Percentiles rank a stretch among this genome's conserved stretches.
phyloP scores from a whole-genome alignment of 1,140 invertebrate species.

The Platyscapa corneri region DNA sequence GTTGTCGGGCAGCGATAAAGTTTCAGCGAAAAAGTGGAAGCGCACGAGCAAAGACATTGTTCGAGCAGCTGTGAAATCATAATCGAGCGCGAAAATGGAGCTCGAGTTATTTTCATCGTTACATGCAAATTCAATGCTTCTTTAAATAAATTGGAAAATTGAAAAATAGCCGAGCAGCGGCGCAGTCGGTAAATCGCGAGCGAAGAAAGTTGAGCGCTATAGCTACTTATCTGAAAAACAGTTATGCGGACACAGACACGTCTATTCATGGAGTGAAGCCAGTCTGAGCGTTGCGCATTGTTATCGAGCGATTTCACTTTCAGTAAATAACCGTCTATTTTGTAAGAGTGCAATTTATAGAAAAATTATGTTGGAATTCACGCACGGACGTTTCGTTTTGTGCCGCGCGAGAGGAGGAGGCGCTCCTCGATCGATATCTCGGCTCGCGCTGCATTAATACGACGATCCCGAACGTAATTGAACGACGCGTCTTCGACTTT shows the following conservation, averaged over 20 bases:
- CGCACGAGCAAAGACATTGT: too few species aligned
- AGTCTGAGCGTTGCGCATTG: background rate
- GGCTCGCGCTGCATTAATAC: too few species aligned
- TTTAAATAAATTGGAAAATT: conserved; percentile 12
- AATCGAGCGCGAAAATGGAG: background rate
- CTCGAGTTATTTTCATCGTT: background rate
- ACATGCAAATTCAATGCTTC: background rate
- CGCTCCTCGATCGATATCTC: too few species aligned
- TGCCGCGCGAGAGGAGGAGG: too few species aligned
- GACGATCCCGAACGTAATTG: too few species aligned
- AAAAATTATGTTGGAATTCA: background rate
- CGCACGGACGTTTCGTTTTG: too few species aligned
- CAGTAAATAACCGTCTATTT: background rate
- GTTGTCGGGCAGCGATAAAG: too few species aligned
- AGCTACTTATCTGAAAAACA: background rate
- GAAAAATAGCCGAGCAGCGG: background rate
- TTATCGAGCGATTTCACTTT: conserved; percentile 28
- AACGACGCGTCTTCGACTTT: too few species aligned
- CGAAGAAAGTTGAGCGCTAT: background rate
- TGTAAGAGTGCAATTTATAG: background rate
- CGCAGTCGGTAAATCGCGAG: background rate
- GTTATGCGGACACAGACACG: background rate
- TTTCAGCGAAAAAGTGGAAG: too few species aligned
- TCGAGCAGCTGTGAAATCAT: too few species aligned
- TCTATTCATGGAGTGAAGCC: conserved; percentile 12